phyloP scores from a whole-genome alignment of 2,113 vertebrate species.

The Indicator indicator region DNA sequence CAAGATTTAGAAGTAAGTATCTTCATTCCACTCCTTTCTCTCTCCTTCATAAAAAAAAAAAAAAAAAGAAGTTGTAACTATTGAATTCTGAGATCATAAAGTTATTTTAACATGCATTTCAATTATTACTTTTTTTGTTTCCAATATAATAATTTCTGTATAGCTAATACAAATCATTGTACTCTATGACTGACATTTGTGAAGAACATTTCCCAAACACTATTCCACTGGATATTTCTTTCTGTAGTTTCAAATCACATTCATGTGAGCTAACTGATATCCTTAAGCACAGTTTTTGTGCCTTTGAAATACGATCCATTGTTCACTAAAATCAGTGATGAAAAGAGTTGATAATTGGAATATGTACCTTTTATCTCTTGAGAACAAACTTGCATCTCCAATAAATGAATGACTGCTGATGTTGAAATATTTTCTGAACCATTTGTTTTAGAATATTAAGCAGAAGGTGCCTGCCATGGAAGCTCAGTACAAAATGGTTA shows the following conservation, averaged over 20 bases:
- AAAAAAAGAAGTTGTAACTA: neutral
- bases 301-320: neutral
- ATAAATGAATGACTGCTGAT: neutral
- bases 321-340: neutral
- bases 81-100: neutral
- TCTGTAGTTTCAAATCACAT: neutral
- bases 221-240: neutral
- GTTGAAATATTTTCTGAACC: neutral
- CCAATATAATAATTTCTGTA: neutral
- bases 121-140: neutral
- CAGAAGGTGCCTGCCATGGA: conserved; percentile 90
- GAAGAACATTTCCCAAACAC: neutral
- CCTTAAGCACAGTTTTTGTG: neutral
- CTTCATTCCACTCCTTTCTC: neutral
- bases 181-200: neutral
- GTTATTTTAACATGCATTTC: neutral
- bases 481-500: conserved; percentile 86
- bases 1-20: conserved; percentile 89
- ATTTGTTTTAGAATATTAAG: conserved; percentile 83
- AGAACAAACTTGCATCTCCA: neutral
- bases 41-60: neutral
- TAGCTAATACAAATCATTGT: neutral
- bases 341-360: neutral
- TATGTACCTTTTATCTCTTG: neutral
- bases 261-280: neutral